These are phyloP conservation scores for Echinarachnius parma DNA, from an alignment of 53 echinoderm and acorn worm genomes.

Conservation along the genomic window DNA sequence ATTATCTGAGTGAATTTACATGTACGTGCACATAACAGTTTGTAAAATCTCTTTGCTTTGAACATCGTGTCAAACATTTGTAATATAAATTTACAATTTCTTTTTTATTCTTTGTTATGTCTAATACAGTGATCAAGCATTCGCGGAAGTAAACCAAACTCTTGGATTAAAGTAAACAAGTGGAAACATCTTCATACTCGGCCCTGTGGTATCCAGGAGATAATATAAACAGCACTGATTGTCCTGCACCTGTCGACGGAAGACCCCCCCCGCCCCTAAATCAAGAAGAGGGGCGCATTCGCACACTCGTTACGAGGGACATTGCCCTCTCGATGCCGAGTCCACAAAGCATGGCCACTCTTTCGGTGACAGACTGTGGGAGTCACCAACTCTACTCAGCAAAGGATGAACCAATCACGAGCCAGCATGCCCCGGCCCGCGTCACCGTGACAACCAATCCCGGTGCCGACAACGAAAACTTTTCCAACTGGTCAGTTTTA, in stretches of 20 bases:
- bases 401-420: slow-evolving; percentile 87
- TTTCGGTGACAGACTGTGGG: slow-evolving; percentile 94
- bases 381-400: slow-evolving; percentile 65
- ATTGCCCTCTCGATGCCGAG: slow-evolving; percentile 65
- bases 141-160: neutral
- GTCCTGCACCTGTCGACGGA: neutral
- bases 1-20: no score
- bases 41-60: no score
- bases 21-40: no score
- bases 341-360: slow-evolving; percentile 85
- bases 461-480: slow-evolving; percentile 65
- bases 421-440: slow-evolving; percentile 85
- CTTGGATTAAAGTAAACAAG: no score
- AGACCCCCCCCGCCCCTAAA: neutral
- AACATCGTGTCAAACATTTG: no score
- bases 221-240: neutral
- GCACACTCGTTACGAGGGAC: neutral
- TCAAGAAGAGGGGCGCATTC: neutral
- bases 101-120: neutral
- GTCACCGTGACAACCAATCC: slow-evolving; percentile 81
- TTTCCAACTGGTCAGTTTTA: slow-evolving; percentile 82
- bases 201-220: no score
- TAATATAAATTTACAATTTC: no score
- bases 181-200: no score
- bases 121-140: no score